phyloP scores from a whole-genome alignment of 2,888 invertebrate genomes.

The Notodonta ziczac region DNA sequence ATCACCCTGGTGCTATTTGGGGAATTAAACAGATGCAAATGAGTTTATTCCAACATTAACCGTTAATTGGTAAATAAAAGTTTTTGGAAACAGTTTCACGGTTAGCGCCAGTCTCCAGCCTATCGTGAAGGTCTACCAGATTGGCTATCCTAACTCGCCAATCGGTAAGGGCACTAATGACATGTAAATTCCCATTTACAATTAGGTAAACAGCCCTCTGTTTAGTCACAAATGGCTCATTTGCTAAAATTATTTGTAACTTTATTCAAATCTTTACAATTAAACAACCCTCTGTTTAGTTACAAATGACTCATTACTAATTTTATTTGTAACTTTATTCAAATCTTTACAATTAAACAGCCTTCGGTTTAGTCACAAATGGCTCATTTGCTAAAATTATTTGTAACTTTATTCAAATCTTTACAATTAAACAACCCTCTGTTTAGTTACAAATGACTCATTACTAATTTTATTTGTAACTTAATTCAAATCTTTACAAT shows the following conservation, averaged over 20 bases:
- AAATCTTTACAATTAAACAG: neutral
- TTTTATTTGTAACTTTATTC: too few species aligned
- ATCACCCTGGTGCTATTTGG: too few species aligned
- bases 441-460: too few species aligned
- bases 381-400: neutral
- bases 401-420: too few species aligned
- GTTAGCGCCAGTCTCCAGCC: neutral
- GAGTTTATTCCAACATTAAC: neutral
- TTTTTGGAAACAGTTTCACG: neutral
- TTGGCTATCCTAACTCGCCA: neutral
- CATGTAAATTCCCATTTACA: neutral
- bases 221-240: neutral
- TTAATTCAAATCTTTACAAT: too few species aligned
- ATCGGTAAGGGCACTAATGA: neutral
- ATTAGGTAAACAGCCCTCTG: neutral
- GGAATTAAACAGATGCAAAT: neutral
- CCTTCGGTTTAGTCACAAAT: neutral
- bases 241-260: neutral
- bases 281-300: too few species aligned
- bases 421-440: too few species aligned
- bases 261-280: too few species aligned
- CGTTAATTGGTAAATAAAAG: neutral
- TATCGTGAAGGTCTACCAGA: neutral
- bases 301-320: too few species aligned
- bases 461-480: too few species aligned